Base-by-base conservation (phyloP, 2,113 vertebrate species). In the Hylia prasina region DNA sequence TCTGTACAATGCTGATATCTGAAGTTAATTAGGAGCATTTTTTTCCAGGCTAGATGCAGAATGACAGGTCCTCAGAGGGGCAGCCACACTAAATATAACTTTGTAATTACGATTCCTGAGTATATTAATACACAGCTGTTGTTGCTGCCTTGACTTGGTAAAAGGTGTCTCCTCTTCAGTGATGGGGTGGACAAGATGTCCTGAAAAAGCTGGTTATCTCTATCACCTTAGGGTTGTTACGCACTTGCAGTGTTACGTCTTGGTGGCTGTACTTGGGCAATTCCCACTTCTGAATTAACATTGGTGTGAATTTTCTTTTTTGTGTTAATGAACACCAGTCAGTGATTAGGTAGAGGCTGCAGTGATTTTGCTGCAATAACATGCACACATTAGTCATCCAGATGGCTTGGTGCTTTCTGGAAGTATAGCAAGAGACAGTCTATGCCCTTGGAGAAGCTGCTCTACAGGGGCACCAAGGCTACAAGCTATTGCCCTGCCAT, bases 71-170 rank as follows among this genome's bases (percentile, higher is more conserved):
- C 86, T 96, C 76, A 25, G 76, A 91, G 56, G 72, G 72, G 90
- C 96, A 96, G 90, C 83, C 87, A 93, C 75, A n/a, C 68, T 84
- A 93, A 91, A 82, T 77, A 56, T 47, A 76, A 80, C 58, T 91
- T 84, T 8, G 18, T 91, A 66, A 92, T 90, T 84, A 91, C 14
- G 10, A 82, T 90, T 73, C 45, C 82, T 22, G 0, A 82, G 22
- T 63, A 15, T 70, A 25, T 94, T 91, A 90, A 73, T 70, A 66
- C 65, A 75, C 76, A 93, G 82, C 78, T 95, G 91, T 91, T 91
- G 68, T 84, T 95, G 93, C 96, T 97, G 86, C 93, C 91, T 97
- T 98, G 97, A 97, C 97, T 98, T 98, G 97, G 97, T 98, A 98
- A 97, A 98, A 98, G 96, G 97, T 97, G 95, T 92, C 95, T 95